Percentiles rank a stretch among this genome's conserved stretches.
Conservation (phyloP, 2,113 vertebrate genomes). For the Edolisoma coerulescens region DNA sequence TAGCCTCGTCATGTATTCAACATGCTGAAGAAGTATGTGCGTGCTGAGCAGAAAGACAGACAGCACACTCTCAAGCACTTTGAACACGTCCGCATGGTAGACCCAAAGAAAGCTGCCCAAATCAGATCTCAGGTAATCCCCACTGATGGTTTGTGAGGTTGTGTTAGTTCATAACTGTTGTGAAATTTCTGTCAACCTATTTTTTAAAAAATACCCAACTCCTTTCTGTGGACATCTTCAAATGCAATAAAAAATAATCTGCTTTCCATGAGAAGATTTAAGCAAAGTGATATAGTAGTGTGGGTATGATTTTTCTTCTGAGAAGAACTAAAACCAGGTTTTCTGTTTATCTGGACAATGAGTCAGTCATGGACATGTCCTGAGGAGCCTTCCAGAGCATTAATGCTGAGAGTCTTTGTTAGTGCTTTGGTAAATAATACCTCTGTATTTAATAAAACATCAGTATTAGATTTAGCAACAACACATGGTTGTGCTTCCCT, state of each 20-base stretch:
- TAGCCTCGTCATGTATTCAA: constrained; percentile 96
- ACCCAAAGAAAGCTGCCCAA: constrained; percentile 97
- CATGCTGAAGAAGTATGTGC: constrained; percentile 96
- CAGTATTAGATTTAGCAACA: neutral
- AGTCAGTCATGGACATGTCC: neutral
- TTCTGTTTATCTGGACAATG: neutral
- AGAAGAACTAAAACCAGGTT: neutral
- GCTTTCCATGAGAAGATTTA: neutral
- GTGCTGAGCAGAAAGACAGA: constrained; percentile 95
- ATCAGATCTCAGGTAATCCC: constrained; percentile 91
- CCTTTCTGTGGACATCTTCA: neutral
- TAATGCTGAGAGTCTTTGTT: neutral
- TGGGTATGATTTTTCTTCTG: neutral
- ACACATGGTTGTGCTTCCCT: neutral
- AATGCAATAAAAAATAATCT: neutral
- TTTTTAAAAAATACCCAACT: neutral
- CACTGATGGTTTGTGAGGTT: neutral
- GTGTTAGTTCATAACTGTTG: neutral
- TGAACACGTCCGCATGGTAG: constrained; percentile 95
- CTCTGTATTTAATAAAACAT: neutral
- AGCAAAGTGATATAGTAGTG: neutral
- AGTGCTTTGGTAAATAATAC: neutral
- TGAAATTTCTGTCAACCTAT: neutral
- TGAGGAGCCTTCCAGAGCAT: neutral
- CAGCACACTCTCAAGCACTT: constrained; percentile 98